Percentiles rank a stretch among this genome's conserved stretches.
phyloP scores from a whole-genome alignment of 1,140 invertebrate species.

The Musca vetustissima region DNA sequence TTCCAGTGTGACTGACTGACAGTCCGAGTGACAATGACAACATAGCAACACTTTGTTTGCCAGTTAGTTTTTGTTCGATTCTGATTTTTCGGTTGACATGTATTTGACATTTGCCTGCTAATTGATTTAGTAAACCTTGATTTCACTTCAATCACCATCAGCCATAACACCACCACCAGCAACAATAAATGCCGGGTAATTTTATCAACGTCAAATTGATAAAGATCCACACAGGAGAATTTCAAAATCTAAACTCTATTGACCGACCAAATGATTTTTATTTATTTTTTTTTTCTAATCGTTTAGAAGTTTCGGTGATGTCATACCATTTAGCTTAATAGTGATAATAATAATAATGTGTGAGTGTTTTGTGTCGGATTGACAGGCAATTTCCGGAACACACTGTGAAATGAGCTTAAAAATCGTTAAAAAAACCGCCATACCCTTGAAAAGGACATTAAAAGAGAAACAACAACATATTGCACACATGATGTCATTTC shows the following conservation, averaged over 20 bases:
- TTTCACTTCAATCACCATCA: neutral
- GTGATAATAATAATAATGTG: too few species aligned
- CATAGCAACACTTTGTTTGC: neutral
- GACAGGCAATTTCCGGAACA: too few species aligned
- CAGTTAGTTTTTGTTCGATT: neutral
- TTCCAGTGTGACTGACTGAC: neutral
- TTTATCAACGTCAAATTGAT: neutral
- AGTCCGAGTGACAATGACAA: neutral
- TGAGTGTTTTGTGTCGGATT: too few species aligned
- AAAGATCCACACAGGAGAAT: neutral
- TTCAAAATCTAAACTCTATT: neutral
- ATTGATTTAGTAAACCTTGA: conserved; percentile 9
- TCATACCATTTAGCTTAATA: neutral
- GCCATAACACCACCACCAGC: too few species aligned
- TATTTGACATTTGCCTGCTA: conserved; percentile 18
- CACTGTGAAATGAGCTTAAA: too few species aligned
- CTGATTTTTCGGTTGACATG: conserved; percentile 12
- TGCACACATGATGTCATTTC: too few species aligned
- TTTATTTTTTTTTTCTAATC: neutral
- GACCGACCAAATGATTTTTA: neutral
- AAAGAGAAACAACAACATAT: too few species aligned
- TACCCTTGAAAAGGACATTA: too few species aligned
- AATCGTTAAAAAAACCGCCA: too few species aligned
- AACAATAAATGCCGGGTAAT: neutral
- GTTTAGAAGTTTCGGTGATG: neutral